Conservation (phyloP, 2,888 invertebrate species). For the Gibbula magus region DNA sequence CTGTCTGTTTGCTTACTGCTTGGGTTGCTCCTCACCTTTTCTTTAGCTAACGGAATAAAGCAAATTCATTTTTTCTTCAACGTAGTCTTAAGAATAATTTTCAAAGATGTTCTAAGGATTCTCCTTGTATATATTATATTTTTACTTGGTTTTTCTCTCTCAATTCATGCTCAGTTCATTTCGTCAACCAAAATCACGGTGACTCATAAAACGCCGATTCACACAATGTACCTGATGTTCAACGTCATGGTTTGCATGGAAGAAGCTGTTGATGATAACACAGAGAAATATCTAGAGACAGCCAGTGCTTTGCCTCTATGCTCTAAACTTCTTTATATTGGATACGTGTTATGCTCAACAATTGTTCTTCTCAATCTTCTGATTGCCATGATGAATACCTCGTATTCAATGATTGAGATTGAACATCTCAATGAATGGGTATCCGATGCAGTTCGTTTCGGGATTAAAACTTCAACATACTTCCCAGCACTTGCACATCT, state of each 20-base stretch:
- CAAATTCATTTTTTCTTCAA: constrained; percentile 68
- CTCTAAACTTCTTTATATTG: constrained; percentile 57
- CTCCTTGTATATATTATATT: constrained; percentile 67
- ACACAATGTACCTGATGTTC: constrained; percentile 64
- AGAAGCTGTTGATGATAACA: no score
- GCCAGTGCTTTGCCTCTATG: constrained; percentile 47
- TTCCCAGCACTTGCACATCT: no score
- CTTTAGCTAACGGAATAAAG: constrained; percentile 66
- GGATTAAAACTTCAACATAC: not conserved
- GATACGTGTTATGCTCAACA: constrained; percentile 61
- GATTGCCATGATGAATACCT: no score
- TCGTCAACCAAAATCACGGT: constrained; percentile 42
- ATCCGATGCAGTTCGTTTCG: not conserved
- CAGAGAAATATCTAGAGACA: constrained; percentile 46
- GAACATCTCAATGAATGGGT: no score
- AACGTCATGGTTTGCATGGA: constrained; percentile 70
- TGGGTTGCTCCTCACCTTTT: constrained; percentile 69
- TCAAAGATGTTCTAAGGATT: constrained; percentile 63
- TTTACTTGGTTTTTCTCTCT: no score
- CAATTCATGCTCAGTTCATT: constrained; percentile 64
- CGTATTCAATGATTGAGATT: no score
- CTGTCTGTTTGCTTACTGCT: no score
- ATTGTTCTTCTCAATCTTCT: no score
- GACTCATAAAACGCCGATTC: constrained; percentile 45
- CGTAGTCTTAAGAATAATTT: constrained; percentile 66